phyloP scores from a whole-genome alignment of 23 tunicate genomes.

The Ascidia mentula region DNA sequence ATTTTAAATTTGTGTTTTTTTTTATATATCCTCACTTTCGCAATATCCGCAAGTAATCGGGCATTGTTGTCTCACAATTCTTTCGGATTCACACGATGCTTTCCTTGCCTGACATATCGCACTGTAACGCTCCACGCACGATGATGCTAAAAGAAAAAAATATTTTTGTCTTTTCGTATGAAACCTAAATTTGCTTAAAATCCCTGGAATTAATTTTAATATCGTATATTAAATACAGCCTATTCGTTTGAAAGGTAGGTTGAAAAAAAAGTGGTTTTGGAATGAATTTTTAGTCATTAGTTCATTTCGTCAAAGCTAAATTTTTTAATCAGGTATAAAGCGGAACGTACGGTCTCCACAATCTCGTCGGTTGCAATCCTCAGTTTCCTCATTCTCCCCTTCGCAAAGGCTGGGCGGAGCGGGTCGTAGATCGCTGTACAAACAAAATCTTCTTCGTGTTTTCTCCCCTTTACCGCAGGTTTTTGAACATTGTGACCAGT shows the following conservation, averaged over 20 bases:
- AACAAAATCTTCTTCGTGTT: neutral
- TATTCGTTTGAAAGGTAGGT: too few relatives aligned
- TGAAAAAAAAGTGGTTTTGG: too few relatives aligned
- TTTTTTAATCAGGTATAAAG: too few relatives aligned
- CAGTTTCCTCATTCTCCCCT: neutral
- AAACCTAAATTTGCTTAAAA: too few relatives aligned
- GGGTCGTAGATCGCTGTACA: neutral
- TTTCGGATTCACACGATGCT: neutral
- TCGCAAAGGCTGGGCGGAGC: neutral
- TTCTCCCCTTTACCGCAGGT: neutral
- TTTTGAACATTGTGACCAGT: neutral
- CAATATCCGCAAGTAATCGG: neutral
- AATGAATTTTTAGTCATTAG: too few relatives aligned
- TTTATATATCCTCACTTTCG: neutral
- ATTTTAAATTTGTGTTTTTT: too few relatives aligned
- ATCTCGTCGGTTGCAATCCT: neutral
- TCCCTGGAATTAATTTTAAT: too few relatives aligned
- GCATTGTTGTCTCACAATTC: neutral
- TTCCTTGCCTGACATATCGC: neutral
- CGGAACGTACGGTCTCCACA: too few relatives aligned
- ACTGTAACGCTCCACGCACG: neutral
- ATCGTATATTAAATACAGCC: too few relatives aligned
- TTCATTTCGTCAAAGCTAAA: too few relatives aligned
- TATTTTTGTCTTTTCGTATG: too few relatives aligned
- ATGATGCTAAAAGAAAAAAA: too few relatives aligned